Evolutionary conservation across 2,113 vertebrate species (phyloP).

Genomic region (Caloenas nicobarica): DNA sequence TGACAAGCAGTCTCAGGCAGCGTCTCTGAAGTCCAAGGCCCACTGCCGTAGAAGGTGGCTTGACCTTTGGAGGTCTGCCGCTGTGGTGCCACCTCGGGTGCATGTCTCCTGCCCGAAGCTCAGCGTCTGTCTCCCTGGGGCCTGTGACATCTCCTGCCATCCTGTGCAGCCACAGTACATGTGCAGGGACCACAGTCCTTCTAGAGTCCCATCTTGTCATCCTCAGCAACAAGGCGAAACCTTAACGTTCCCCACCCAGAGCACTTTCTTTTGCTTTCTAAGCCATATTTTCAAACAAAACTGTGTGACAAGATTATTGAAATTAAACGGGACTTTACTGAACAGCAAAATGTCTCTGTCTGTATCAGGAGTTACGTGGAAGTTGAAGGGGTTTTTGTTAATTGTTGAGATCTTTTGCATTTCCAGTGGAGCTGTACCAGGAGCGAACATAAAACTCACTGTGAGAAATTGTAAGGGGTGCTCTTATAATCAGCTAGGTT

Average conservation of each 20-base stretch:
- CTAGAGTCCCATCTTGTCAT: not conserved
- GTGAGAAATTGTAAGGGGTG: not conserved
- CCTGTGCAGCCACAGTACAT: not conserved
- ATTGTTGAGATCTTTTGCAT: not conserved
- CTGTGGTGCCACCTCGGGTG: not conserved
- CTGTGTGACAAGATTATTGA: not conserved
- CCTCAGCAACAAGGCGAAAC: not conserved
- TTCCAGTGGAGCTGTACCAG: not conserved
- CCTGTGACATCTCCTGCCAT: not conserved
- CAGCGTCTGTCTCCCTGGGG: not conserved
- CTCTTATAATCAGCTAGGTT: not conserved
- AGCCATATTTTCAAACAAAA: not conserved
- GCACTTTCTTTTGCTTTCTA: not conserved
- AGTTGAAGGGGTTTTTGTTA: not conserved
- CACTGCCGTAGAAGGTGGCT: not conserved
- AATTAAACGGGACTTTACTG: not conserved
- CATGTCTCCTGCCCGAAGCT: fast-evolving
- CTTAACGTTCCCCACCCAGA: not conserved
- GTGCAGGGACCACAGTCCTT: not conserved
- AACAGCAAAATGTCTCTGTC: not conserved
- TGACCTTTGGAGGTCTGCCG: not conserved
- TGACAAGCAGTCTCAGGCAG: not conserved
- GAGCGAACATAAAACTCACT: not conserved
- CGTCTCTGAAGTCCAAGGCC: not conserved
- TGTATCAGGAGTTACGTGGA: not conserved